Conservation (phyloP, 2,888 invertebrate genomes). For the Lasioglossum malachurum region DNA sequence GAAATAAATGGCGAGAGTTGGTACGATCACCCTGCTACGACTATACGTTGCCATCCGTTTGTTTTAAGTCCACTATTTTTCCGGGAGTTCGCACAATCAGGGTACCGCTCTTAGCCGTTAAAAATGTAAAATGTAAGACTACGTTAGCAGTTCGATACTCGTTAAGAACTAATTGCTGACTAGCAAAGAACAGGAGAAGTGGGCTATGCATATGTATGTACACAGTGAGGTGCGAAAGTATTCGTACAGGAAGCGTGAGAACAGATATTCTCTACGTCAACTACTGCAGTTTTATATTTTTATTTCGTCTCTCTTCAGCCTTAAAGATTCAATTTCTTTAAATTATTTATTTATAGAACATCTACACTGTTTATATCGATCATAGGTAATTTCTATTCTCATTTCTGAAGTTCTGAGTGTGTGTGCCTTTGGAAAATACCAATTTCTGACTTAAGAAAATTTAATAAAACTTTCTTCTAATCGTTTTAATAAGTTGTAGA, state of each 20-base stretch:
- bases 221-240: background rate
- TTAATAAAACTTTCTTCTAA: background rate
- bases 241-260: background rate
- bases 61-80: slow-evolving; percentile 36
- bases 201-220: background rate
- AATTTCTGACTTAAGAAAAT: background rate
- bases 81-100: slow-evolving; percentile 31
- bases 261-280: background rate
- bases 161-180: slow-evolving; percentile 68
- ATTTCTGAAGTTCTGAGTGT: background rate
- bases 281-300: background rate
- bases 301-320: background rate
- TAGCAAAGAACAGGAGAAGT: slow-evolving; percentile 63
- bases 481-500: background rate
- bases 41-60: slow-evolving; percentile 27
- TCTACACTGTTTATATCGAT: background rate
- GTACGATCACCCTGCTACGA: slow-evolving; percentile 45
- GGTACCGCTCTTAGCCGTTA: slow-evolving; percentile 50
- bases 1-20: slow-evolving; percentile 10
- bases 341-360: background rate
- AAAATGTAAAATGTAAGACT: slow-evolving; percentile 58
- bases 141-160: slow-evolving; percentile 49
- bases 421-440: background rate
- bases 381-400: background rate
- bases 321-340: background rate